Percentiles rank a stretch among this genome's conserved stretches.
phyloP scores from a whole-genome alignment of 1,140 invertebrate species.

The Limonius californicus region DNA sequence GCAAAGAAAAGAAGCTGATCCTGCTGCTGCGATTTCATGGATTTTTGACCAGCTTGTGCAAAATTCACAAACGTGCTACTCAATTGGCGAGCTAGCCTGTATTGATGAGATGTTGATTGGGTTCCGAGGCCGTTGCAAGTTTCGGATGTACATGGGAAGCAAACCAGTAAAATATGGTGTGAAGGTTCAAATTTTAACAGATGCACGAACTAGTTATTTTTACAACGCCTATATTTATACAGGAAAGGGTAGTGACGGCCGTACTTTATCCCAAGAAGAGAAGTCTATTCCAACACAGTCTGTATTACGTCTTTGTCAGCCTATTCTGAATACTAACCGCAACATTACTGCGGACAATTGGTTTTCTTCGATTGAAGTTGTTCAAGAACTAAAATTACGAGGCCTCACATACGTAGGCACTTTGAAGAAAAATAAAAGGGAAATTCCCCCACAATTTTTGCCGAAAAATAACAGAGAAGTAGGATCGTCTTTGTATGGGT shows the following conservation, averaged over 20 bases:
- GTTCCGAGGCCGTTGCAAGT: conserved; percentile 14
- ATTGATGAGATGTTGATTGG: conserved; percentile 18
- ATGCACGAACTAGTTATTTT: not conserved
- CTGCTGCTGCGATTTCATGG: not conserved
- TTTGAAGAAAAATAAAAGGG: conserved; percentile 39
- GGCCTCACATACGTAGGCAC: conserved; percentile 48
- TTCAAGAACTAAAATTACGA: conserved; percentile 36
- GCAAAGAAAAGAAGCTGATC: not conserved
- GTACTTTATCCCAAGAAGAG: not conserved
- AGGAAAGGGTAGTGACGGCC: not conserved
- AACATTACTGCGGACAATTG: conserved; percentile 45
- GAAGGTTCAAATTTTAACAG: not conserved
- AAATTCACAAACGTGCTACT: not conserved
- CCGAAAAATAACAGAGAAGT: conserved; percentile 20
- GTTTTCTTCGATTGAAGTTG: conserved; percentile 44
- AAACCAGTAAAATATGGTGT: not conserved
- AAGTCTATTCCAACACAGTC: conserved; percentile 12
- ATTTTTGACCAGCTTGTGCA: not conserved
- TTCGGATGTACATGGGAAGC: not conserved
- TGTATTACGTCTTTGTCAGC: conserved; percentile 20
- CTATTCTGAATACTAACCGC: conserved; percentile 31
- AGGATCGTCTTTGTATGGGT: not conserved
- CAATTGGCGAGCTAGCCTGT: not conserved
- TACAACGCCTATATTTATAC: not conserved
- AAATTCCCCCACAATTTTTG: conserved; percentile 34